These are phyloP conservation scores for Lasioglossum morio DNA, from an alignment of 2,888 invertebrate species.

Conservation along the genomic window DNA sequence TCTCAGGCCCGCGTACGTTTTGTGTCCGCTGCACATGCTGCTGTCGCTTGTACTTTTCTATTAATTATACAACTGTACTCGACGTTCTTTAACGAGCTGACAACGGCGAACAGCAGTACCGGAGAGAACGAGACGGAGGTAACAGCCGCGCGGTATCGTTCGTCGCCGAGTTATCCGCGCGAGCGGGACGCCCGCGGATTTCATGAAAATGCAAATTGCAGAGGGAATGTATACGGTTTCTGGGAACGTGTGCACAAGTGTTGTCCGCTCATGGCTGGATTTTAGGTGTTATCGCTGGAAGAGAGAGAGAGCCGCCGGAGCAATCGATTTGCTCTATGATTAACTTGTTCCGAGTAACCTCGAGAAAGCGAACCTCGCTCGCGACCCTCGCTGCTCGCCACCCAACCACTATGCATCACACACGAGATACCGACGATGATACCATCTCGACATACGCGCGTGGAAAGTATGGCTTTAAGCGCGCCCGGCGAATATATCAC, in stretches of 20 bases:
- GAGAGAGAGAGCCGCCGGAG: neutral
- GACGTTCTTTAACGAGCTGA: slow-evolving; percentile 62
- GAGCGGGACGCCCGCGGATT: slow-evolving; percentile 18
- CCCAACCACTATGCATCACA: slow-evolving; percentile 3
- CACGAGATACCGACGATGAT: neutral
- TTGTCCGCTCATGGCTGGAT: neutral
- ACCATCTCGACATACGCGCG: slow-evolving; percentile 1
- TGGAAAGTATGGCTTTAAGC: neutral
- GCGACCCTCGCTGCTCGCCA: neutral
- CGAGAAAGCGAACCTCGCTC: slow-evolving; percentile 13
- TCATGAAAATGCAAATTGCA: slow-evolving; percentile 44
- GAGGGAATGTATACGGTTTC: slow-evolving; percentile 35
- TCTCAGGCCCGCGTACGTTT: slow-evolving; percentile 60
- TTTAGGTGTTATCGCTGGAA: neutral
- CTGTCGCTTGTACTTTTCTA: slow-evolving; percentile 68
- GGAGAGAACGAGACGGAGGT: neutral
- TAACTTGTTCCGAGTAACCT: slow-evolving; percentile 15
- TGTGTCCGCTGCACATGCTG: slow-evolving; percentile 48
- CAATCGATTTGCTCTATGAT: slow-evolving; percentile 9
- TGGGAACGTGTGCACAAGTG: slow-evolving; percentile 13
- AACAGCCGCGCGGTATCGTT: slow-evolving; percentile 39
- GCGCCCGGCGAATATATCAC: neutral
- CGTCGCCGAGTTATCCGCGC: slow-evolving; percentile 41
- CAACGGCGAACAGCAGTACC: slow-evolving; percentile 27
- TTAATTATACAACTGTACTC: slow-evolving; percentile 70